These are phyloP conservation scores for Platorchestia sp. DNA, from an alignment of 1,140 invertebrate species.

Conservation along the genomic window DNA sequence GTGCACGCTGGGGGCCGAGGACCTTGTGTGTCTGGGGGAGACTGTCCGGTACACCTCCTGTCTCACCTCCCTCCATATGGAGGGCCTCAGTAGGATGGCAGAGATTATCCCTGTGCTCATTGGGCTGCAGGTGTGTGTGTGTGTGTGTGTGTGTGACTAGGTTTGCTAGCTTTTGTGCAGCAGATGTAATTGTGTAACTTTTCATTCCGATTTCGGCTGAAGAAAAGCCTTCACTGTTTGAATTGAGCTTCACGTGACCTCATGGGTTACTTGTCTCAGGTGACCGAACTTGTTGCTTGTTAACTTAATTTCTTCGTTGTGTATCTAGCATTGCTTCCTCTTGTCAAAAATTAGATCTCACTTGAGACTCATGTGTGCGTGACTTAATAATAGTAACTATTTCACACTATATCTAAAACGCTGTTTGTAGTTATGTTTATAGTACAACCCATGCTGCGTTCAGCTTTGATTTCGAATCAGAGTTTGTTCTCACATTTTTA, in stretches of 20 bases:
- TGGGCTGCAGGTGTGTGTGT: conserved; percentile 69
- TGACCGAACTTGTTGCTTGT: not conserved
- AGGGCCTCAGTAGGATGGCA: conserved; percentile 72
- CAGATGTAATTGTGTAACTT: not conserved
- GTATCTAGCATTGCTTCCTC: not conserved
- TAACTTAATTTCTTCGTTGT: not conserved
- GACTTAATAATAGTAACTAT: not conserved
- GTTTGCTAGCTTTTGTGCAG: not conserved
- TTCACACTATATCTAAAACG: not conserved
- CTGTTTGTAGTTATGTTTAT: not conserved
- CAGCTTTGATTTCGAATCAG: not conserved
- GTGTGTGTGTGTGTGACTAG: not conserved
- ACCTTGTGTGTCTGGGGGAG: conserved; percentile 75
- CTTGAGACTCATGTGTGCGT: not conserved
- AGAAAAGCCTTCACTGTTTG: not conserved
- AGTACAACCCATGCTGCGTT: not conserved
- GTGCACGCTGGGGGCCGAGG: conserved; percentile 71
- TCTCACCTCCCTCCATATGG: conserved; percentile 74
- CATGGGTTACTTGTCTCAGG: not conserved
- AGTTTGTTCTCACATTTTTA: not conserved
- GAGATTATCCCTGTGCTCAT: conserved; percentile 74
- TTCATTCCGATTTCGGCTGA: not conserved
- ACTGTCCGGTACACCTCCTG: conserved; percentile 73
- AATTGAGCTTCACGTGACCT: not conserved
- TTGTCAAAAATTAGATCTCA: not conserved